A percentile compares a stretch with the other conserved stretches of the same genome.
Conservation (phyloP, 2,113 vertebrate species). For the Upupa epops region DNA sequence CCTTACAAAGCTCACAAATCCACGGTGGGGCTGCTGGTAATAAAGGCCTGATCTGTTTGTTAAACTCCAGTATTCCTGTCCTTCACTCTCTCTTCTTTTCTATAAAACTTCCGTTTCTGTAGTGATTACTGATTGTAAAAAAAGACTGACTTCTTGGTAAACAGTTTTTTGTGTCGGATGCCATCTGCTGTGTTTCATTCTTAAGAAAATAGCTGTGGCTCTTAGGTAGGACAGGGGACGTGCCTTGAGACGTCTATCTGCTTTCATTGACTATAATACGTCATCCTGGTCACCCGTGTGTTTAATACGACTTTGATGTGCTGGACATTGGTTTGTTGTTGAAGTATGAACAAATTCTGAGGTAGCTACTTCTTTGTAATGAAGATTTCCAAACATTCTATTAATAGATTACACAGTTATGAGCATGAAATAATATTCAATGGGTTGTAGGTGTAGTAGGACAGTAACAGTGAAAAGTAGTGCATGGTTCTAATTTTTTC, state of each 20-base stretch:
- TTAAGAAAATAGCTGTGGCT: slow-evolving; percentile 37
- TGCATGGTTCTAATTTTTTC: not conserved
- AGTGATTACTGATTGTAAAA: slow-evolving; percentile 46
- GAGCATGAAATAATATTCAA: not conserved
- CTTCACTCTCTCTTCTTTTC: slow-evolving; percentile 49
- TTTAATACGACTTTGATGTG: not conserved
- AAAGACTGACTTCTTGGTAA: slow-evolving; percentile 38
- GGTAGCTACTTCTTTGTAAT: not conserved
- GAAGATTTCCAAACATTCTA: not conserved
- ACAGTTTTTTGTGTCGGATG: slow-evolving; percentile 37
- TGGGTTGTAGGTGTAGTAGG: not conserved
- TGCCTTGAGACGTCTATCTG: slow-evolving; percentile 13
- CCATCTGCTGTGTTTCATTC: slow-evolving; percentile 32
- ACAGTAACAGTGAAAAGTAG: not conserved
- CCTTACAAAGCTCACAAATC: slow-evolving; percentile 78
- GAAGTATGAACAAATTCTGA: not conserved
- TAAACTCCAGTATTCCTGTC: slow-evolving; percentile 65
- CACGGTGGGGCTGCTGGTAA: slow-evolving; percentile 72
- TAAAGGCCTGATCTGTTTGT: slow-evolving; percentile 77
- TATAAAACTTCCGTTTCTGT: slow-evolving; percentile 57
- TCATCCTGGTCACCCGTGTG: not conserved
- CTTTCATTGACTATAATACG: slow-evolving; percentile 11
- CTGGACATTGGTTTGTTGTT: not conserved
- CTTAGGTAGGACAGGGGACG: slow-evolving; percentile 24
- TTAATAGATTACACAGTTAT: not conserved